These are phyloP conservation scores for Tetraodon nigroviridis DNA, from an alignment of 2,113 vertebrate genomes.

Conservation along the genomic window DNA sequence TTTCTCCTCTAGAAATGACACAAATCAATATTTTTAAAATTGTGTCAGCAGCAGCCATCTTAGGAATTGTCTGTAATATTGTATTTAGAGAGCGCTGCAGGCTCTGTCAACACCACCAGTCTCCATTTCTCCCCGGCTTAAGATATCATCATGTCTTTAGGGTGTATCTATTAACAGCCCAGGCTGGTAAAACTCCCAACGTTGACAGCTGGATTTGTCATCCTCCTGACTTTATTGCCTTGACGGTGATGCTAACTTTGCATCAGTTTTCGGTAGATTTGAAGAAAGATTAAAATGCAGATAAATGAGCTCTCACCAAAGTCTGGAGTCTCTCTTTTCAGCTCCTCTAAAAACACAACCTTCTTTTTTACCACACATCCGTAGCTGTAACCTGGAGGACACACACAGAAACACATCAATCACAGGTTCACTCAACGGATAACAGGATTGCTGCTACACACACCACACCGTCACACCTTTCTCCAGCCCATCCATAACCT, in stretches of 20 bases:
- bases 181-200: slow-evolving; percentile 19
- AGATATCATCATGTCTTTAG: slow-evolving; percentile 17
- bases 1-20: slow-evolving; percentile 22
- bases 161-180: neutral
- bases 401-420: slow-evolving; percentile 14
- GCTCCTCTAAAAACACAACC: slow-evolving; percentile 91
- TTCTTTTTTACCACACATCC: slow-evolving; percentile 95
- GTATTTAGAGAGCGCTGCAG: slow-evolving; percentile 21
- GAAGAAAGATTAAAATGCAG: neutral
- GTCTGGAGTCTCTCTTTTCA: slow-evolving; percentile 84
- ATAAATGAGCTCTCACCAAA: slow-evolving; percentile 80
- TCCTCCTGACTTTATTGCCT: slow-evolving; percentile 5
- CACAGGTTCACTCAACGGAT: neutral
- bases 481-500: slow-evolving; percentile 78
- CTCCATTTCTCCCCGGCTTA: slow-evolving; percentile 13
- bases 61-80: slow-evolving; percentile 37
- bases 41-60: slow-evolving; percentile 25
- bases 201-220: slow-evolving; percentile 10
- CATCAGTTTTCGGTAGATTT: too few species aligned
- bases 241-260: neutral
- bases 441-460: neutral
- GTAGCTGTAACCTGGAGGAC: slow-evolving; percentile 78
- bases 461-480: slow-evolving; percentile 70
- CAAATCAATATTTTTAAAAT: slow-evolving; percentile 52
- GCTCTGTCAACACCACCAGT: slow-evolving; percentile 14